Base-by-base conservation (phyloP, 92 coral and sea anemone genomes). In the Umimayanthus chanpuru region DNA sequence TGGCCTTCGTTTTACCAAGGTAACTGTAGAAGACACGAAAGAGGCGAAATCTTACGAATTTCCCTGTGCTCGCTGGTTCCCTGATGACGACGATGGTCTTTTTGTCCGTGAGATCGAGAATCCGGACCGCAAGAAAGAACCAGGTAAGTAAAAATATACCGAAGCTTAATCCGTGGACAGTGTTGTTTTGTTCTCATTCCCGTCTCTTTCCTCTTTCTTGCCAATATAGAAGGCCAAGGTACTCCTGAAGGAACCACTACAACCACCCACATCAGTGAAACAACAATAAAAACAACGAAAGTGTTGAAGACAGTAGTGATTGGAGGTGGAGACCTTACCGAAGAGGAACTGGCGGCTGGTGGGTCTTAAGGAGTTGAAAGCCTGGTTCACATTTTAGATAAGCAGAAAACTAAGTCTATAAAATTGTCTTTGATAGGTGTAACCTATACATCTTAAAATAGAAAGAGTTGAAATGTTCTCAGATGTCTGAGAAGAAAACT, bases 11-110 rank as follows among this genome's bases (percentile, higher is more conserved):
- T 73, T 83, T 20, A 20, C 55, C 10, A 66, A 83, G 87, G 79
- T 83, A 26, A 83, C 79, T 26, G 87, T 83, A 0, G 87, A 83
- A 16, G 87, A 83, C 55, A 83, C 70, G n/a, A 71, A 83, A 67
- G 78, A 70, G 23, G 43, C 18, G 18, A 83, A 71, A 2, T 16
- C 15, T 18, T 83, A 70, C 64, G 87, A 83, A 29, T 83, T 83
- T 70, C 79, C 87, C 78, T 83, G 87, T 28, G 79, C 38, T 47
- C 79, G 87, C 12, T 83, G 87, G 87, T 83, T 83, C 29, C 78
- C 87, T 10, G 87, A 83, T 71, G 87, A 70, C 3, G 78, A 83
- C 41, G 87, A 43, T 53, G 58, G 64, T 47, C 87, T 83, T 9
- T 25, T 53, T 49, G 87, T 83, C 65, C 87, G 78, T 32, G 87